Base-by-base conservation (phyloP, 2,113 vertebrate genomes). In the Ceratotherium simum region DNA sequence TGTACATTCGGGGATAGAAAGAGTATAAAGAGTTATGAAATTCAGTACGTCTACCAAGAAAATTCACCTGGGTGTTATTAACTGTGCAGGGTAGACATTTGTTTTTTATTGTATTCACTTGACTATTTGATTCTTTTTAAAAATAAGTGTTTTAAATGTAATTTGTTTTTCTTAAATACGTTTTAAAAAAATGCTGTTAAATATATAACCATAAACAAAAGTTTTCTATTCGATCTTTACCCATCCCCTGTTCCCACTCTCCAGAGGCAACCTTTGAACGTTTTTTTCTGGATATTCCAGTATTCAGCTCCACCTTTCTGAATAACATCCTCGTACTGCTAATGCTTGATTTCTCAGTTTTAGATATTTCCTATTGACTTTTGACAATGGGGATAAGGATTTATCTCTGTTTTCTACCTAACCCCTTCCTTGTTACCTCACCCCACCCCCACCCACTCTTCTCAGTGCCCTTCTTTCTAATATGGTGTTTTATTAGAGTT, bases 401-500 rank as follows among this genome's bases (percentile, higher is more conserved):
- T 87, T 81, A 79, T 48, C 27, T 83, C 58, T 97, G 23, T 92
- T 83, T 92, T 25, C 33, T 95, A 36, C 18, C 20, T 97, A 65
- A 80, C 18, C 36, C n/a, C 29, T 87, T 76, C 42, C n/a, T 76
- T 85, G 18, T 89, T 10, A 69, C 31, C 17, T 33, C 25, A 81
- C 12, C 25, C 23, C 11, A 89, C 31, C 29, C 60, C 10, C 4
- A 39, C 29, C 46, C 16, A 62, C 23, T 73, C 48, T 89, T n/a
- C 69, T 54, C 20, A 6, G 76, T 76, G 72, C 29, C 29, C 58
- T 87, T 90, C 33, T 67, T 94, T 92, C 29, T 89, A 65, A 62
- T 51, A 39, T 21, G 31, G 56, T 91, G 17, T 95, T 92, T 91
- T 79, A 31, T 70, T 65, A 4, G 33, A 87, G 17, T 13, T 60